These are phyloP conservation scores for Brassicogethes aeneus DNA, from an alignment of 2,888 invertebrate genomes.

Conservation along the genomic window DNA sequence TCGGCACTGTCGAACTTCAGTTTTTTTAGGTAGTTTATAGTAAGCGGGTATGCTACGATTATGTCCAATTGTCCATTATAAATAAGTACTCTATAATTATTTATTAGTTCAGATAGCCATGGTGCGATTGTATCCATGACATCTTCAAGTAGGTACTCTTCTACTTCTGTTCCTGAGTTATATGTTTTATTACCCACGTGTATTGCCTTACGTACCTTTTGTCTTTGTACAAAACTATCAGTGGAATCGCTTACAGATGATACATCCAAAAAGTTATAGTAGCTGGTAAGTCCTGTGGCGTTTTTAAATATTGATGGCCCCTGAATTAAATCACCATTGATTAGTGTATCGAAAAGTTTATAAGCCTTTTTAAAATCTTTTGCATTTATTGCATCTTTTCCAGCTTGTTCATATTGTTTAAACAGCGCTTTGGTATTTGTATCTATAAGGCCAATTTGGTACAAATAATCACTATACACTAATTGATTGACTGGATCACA, in stretches of 20 bases:
- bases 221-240: conserved; percentile 51
- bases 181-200: conserved; percentile 76
- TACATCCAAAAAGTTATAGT: conserved; percentile 13
- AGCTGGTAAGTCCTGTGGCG: conserved; percentile 20
- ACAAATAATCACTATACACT: conserved; percentile 63
- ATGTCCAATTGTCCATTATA: conserved; percentile 87
- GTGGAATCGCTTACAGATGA: conserved; percentile 40
- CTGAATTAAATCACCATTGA: conserved; percentile 37
- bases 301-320: conserved; percentile 32
- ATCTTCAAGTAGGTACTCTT: conserved; percentile 17
- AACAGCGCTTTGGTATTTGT: conserved; percentile 51
- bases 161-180: conserved; percentile 12
- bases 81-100: conserved; percentile 60
- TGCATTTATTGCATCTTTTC: conserved; percentile 6
- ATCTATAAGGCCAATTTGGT: conserved; percentile 62
- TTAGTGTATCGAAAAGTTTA: neutral
- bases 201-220: conserved; percentile 57
- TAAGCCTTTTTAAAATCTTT: conserved; percentile 7
- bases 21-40: conserved; percentile 62
- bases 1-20: conserved; percentile 58
- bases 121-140: conserved; percentile 21
- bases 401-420: conserved; percentile 5
- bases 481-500: conserved; percentile 47
- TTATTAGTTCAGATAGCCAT: conserved; percentile 46
- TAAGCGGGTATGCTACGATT: conserved; percentile 76